Base-by-base conservation (phyloP, 2,113 vertebrate genomes). In the Microcebus lehilahytsara region DNA sequence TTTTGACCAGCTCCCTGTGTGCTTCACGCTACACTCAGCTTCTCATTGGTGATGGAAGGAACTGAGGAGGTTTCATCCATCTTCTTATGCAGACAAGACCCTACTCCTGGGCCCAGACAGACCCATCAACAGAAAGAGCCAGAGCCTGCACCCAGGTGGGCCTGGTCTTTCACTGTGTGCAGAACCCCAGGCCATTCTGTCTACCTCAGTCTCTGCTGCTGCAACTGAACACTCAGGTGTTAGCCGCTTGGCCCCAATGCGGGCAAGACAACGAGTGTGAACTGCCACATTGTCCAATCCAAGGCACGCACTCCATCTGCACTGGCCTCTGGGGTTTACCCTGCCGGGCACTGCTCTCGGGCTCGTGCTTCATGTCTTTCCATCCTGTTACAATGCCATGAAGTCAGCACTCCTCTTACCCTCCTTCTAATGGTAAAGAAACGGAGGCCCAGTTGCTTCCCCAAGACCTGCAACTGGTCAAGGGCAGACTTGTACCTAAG, bases 221-320 rank as follows among this genome's bases (percentile, higher is more conserved):
- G 7, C 37, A 66, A 1, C 34, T 27, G 10, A 69, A 20, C 58
- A 42, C n/a, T 60, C n/a, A 20, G 37, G 53, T 23, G 23, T 14
- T 27, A 5, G 5, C 58, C 34, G 3, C 79, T 9, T 10, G 58
- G 23, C 58, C 17, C 12, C 46, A 77, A 46, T 30, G 14, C 0
- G 3, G 25, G 20, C 4, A 3, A 40, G 12, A 10, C 3, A 64
- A 2, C 16, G 51, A 7, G 17, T 13, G 2, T 0, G 32, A 30
- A 23, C 40, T 6, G 3, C 23, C 62, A 67, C 16, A 2, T 2
- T 16, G 32, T 74, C 86, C 83, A 22, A 1, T 22, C 40, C 51
- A 17, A 62, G 49, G 40, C 25, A 37, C 20, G 9, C 58, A 60
- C 58, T 60, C 34, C 32, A 5, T 9, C 42, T 8, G 27, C 2